These are phyloP conservation scores for Drosophila rellima DNA, from an alignment of 2,888 invertebrate species.

Conservation along the genomic window DNA sequence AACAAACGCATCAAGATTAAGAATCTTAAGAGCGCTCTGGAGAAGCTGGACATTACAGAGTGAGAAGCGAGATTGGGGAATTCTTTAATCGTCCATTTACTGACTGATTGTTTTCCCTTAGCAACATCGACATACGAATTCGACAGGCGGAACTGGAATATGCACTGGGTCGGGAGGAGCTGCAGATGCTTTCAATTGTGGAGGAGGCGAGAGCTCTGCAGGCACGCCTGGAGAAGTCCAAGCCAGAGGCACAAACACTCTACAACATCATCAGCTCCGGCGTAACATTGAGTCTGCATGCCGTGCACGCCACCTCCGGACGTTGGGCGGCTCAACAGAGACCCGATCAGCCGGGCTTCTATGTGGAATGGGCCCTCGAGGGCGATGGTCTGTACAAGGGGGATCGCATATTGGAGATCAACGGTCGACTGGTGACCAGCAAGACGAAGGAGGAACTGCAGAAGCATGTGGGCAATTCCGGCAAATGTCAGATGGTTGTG, in stretches of 20 bases:
- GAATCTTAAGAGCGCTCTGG: constrained; percentile 92
- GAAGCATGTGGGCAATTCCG: constrained; percentile 87
- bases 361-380: constrained; percentile 94
- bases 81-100: background rate
- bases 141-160: constrained; percentile 96
- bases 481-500: constrained; percentile 85
- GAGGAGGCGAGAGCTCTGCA: constrained; percentile 93
- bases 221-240: constrained; percentile 91
- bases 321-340: constrained; percentile 91
- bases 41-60: constrained; percentile 95
- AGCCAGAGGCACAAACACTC: constrained; percentile 87
- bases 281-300: constrained; percentile 87
- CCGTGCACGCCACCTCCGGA: constrained; percentile 90
- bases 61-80: constrained; percentile 86
- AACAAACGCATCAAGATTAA: constrained; percentile 92
- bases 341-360: constrained; percentile 89
- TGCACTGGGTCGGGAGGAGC: constrained; percentile 94
- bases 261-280: constrained; percentile 86
- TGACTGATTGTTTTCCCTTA: constrained; percentile 76
- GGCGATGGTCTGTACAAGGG: constrained; percentile 91
- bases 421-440: constrained; percentile 91
- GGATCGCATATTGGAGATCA: constrained; percentile 92
- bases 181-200: constrained; percentile 93
- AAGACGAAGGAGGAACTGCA: constrained; percentile 90
- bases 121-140: constrained; percentile 95